phyloP scores from a whole-genome alignment of 2,113 vertebrate species.

The Hoplias malabaricus region DNA sequence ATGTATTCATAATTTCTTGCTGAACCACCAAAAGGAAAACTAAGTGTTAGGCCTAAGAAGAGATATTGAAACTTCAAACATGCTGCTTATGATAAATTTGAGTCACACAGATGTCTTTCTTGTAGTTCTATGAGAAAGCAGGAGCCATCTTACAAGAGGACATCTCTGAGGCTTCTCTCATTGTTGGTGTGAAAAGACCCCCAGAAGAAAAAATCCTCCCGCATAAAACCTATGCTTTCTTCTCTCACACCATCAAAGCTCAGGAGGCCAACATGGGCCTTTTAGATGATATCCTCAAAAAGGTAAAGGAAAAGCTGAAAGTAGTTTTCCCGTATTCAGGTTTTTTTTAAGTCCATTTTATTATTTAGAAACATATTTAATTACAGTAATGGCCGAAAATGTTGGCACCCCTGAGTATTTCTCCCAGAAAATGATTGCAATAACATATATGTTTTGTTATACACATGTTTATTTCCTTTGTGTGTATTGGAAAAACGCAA shows the following conservation, averaged over 20 bases:
- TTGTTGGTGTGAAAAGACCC: constrained; percentile 92
- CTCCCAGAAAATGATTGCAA: too few species aligned
- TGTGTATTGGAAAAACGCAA: too few species aligned
- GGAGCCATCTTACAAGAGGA: constrained; percentile 93
- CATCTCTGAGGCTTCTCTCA: constrained; percentile 90
- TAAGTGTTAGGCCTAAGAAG: not conserved
- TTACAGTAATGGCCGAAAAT: too few species aligned
- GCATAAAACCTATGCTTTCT: constrained; percentile 94
- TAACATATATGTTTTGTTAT: too few species aligned
- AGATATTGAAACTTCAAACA: not conserved
- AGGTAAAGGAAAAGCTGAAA: constrained; percentile 81
- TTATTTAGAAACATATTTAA: not conserved
- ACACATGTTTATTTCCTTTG: too few species aligned
- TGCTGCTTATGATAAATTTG: not conserved
- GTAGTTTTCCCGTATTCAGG: not conserved
- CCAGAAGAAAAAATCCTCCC: constrained; percentile 89
- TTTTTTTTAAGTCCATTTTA: not conserved
- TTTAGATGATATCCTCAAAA: constrained; percentile 88
- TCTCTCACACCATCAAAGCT: constrained; percentile 98
- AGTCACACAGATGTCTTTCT: not conserved
- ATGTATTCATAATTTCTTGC: too few species aligned
- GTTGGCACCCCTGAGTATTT: too few species aligned
- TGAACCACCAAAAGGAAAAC: not conserved
- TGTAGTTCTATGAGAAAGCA: constrained; percentile 87
- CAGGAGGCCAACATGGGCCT: constrained; percentile 96